A percentile compares a stretch with the other conserved stretches of the same genome.
These are phyloP conservation scores for Papilio elwesi DNA, from an alignment of 2,888 invertebrate species.

Conservation along the genomic window DNA sequence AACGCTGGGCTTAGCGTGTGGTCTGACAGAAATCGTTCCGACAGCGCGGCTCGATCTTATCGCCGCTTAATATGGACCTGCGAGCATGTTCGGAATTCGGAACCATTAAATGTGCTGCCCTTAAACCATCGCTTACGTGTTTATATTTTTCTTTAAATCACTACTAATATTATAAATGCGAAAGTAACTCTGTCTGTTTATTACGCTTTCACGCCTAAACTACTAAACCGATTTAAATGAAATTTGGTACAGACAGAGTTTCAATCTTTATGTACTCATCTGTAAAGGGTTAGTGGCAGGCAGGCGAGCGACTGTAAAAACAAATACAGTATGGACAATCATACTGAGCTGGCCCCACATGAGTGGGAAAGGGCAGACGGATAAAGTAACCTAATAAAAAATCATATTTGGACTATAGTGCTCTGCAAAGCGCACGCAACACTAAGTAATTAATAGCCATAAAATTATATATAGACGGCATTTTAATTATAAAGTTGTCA, in stretches of 20 bases:
- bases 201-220: too few species aligned
- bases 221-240: too few species aligned
- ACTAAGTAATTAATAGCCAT: constrained; percentile 2
- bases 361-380: too few species aligned
- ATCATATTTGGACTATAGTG: not conserved
- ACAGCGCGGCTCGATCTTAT: constrained; percentile 69
- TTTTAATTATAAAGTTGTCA: too few species aligned
- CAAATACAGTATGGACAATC: too few species aligned
- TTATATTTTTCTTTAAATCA: not conserved
- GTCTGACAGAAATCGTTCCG: constrained; percentile 67
- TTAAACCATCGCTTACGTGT: constrained; percentile 7
- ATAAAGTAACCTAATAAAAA: not conserved
- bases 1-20: constrained; percentile 65
- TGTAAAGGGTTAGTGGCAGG: too few species aligned
- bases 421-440: not conserved
- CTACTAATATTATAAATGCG: too few species aligned
- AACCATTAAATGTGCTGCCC: constrained; percentile 46
- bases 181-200: too few species aligned
- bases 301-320: too few species aligned
- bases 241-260: too few species aligned
- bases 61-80: constrained; percentile 66
- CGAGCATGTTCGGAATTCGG: constrained; percentile 52
- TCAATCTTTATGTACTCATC: too few species aligned
- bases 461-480: not conserved
- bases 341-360: too few species aligned